Conservation (phyloP, 2,888 invertebrate species). For the Pristionchus fissidentatus region DNA sequence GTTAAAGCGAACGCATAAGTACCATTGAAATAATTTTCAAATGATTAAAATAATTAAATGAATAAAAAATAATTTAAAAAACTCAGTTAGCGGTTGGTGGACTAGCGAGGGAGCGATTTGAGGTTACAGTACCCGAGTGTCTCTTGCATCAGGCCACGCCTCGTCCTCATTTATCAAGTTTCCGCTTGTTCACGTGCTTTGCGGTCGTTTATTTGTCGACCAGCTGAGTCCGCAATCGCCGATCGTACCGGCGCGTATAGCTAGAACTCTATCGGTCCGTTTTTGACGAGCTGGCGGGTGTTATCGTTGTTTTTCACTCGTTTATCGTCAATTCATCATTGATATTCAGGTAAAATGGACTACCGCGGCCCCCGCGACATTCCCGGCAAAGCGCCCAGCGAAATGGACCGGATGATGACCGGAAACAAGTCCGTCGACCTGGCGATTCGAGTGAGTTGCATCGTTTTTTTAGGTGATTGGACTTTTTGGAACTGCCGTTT, state of each 20-base stretch:
- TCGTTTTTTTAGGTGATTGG: too few relatives aligned
- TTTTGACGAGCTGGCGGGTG: neutral
- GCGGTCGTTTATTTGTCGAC: neutral
- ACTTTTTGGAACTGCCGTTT: too few relatives aligned
- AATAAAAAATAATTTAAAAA: too few relatives aligned
- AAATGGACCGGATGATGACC: conserved; percentile 13
- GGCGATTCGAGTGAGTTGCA: conserved; percentile 29
- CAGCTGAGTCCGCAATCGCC: neutral
- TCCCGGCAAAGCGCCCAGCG: neutral
- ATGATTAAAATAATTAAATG: too few relatives aligned
- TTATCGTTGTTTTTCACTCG: neutral
- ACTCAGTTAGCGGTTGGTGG: too few relatives aligned
- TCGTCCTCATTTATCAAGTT: conserved; percentile 23
- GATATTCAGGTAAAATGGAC: conserved; percentile 6
- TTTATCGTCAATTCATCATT: neutral
- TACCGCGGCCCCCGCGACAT: conserved; percentile 38
- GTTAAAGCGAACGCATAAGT: too few relatives aligned
- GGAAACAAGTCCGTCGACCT: conserved; percentile 33
- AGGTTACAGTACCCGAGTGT: too few relatives aligned
- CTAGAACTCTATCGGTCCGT: neutral
- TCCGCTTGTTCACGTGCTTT: conserved; percentile 19
- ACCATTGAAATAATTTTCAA: too few relatives aligned
- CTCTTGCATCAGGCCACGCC: too few relatives aligned
- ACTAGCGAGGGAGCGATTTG: too few relatives aligned
- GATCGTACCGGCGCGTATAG: neutral